These are phyloP conservation scores for Bubo blakistoni DNA, from an alignment of 2,113 vertebrate genomes.

Conservation along the genomic window DNA sequence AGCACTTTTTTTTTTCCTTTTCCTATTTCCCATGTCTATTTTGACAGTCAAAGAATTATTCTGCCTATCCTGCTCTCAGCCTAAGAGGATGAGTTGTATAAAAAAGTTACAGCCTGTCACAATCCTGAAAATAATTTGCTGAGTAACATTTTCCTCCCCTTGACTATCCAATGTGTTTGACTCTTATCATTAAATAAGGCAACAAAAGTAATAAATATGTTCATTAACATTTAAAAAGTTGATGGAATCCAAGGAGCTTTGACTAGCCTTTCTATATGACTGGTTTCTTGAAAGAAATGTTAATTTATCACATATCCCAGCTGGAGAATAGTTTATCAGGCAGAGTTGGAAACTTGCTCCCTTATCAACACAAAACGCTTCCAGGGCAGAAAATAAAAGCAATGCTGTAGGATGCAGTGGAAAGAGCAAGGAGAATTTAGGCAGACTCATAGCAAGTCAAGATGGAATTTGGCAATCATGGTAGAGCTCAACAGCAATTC, in stretches of 20 bases:
- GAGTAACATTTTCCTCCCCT: neutral
- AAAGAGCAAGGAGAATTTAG: neutral
- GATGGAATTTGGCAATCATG: neutral
- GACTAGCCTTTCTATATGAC: neutral
- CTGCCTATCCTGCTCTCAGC: neutral
- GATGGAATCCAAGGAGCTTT: neutral
- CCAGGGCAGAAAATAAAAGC: neutral
- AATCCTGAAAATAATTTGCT: neutral
- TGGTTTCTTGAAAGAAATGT: neutral
- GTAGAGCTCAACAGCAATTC: neutral
- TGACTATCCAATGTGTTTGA: neutral
- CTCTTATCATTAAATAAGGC: neutral
- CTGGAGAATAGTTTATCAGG: neutral
- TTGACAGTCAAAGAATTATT: conserved; percentile 30
- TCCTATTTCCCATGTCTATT: neutral
- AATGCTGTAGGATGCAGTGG: neutral
- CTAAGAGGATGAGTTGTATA: neutral
- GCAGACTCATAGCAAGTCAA: neutral
- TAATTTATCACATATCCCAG: neutral
- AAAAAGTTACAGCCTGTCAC: conserved; percentile 1
- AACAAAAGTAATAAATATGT: neutral
- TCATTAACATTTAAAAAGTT: neutral
- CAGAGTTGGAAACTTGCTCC: neutral
- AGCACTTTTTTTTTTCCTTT: neutral
- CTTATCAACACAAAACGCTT: neutral